A percentile compares a stretch with the other conserved stretches of the same genome.
Evolutionary conservation across 2,113 vertebrate species (phyloP).

Genomic region (Pachyramphus minor): DNA sequence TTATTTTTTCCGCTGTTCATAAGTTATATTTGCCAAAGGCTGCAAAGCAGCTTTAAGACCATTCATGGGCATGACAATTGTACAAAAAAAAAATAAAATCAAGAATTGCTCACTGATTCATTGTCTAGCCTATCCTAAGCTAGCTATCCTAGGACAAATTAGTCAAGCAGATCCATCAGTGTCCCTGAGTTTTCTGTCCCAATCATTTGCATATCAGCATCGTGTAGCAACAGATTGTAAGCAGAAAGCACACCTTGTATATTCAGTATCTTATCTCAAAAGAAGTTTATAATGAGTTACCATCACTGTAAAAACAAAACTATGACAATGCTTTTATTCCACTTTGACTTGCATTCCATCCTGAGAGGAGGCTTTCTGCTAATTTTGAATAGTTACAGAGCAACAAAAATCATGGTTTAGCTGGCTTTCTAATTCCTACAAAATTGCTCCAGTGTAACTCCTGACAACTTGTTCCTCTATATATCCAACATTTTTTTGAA

Average conservation of each 20-base stretch:
- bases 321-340: not conserved
- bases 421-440: not conserved
- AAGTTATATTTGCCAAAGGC: not conserved
- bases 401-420: not conserved
- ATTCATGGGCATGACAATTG: rapidly evolving
- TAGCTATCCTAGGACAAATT: not conserved
- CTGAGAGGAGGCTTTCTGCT: not conserved
- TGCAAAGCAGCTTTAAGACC: not conserved
- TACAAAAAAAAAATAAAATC: not conserved
- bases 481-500: not conserved
- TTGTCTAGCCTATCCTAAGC: not conserved
- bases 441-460: not conserved
- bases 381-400: not conserved
- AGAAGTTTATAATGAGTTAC: not conserved
- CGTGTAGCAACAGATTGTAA: not conserved
- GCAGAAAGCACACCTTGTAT: not conserved
- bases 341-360: not conserved
- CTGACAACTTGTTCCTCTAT: not conserved
- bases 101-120: not conserved
- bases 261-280: not conserved
- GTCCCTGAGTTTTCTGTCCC: not conserved
- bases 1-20: not conserved
- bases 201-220: not conserved
- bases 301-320: not conserved
- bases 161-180: not conserved